Evolutionary conservation across 2,797 vertebrate genomes (phyloP).

Genomic region (Danio choprae): DNA sequence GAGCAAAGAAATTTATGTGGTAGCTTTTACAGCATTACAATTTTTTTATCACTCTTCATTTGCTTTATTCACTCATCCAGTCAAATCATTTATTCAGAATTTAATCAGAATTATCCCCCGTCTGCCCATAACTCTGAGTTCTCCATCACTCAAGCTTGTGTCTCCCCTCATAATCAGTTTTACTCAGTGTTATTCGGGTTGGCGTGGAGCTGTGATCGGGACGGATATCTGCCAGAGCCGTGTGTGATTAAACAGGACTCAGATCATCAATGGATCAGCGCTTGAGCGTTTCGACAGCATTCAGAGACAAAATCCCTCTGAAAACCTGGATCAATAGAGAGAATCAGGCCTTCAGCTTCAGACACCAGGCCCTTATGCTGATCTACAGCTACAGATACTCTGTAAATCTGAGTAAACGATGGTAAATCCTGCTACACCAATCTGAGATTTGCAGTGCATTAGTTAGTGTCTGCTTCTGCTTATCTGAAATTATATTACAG

Average conservation of each 20-base stretch:
- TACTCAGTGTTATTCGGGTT: background rate
- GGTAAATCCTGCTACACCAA: background rate
- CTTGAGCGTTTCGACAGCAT: background rate
- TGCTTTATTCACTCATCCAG: no score
- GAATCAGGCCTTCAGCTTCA: background rate
- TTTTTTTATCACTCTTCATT: no score
- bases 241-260: constrained; percentile 32
- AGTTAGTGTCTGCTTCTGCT: background rate
- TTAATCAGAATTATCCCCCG: no score
- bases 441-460: background rate
- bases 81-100: no score
- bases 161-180: no score
- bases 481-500: background rate
- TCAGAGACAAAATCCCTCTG: background rate
- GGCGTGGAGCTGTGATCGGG: background rate
- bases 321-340: constrained; percentile 21
- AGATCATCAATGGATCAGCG: constrained; percentile 24
- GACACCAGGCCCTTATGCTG: background rate
- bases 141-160: no score
- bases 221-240: background rate
- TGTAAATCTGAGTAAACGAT: background rate
- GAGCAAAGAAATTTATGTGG: no score
- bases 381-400: background rate
- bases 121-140: no score
- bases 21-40: no score